Base-by-base conservation (phyloP, 2,888 invertebrate genomes). In the Brachypalpus laphriformis region DNA sequence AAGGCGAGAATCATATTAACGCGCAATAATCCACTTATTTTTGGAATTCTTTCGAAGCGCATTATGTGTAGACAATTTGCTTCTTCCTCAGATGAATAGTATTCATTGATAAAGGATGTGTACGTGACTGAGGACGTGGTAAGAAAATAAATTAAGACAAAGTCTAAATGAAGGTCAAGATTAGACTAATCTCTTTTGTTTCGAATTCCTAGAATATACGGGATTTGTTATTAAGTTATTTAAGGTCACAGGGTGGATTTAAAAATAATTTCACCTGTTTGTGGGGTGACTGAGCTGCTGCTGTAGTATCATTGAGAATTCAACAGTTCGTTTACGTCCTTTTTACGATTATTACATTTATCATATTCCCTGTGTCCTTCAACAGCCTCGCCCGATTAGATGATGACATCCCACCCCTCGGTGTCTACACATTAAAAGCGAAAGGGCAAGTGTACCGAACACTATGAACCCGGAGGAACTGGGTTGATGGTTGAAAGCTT, bases 21-120 rank as follows among this genome's bases (percentile, higher is more conserved):
- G 66, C 66, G 66, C 51, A 66, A 51, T 66, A 66, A 51, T 51
- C 66, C 14, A 40, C 51, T 54, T 66, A 37, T 49, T 59, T 59
- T 4, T 11, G 61, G 18, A 63, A 18, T 25, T 40, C 61, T 16
- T 18, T 11, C 0, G 18, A 5, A n/a, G 20, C 14, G 14, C 40
- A 40, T 0, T n/a, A 14, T 14, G 40, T 40, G 40, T 40, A 14
- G 40, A 6, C n/a, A n/a, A 20, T 37, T 34, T 34, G 9, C 40
- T 40, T n/a, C 37, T 2, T n/a, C 8, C n/a, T 25, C 25, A 25
- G 37, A 16, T 25, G 61, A 8, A 16, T 25, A 42, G 14, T 4
- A 16, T 16, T 16, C 42, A 28, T 61, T n/a, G n/a, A 63, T 16
- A 45, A 63, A 45, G 18, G 63, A 31, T 63, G 18, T 47, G 18